Base-by-base conservation (phyloP, 1,140 invertebrate species). In the Popillia japonica region DNA sequence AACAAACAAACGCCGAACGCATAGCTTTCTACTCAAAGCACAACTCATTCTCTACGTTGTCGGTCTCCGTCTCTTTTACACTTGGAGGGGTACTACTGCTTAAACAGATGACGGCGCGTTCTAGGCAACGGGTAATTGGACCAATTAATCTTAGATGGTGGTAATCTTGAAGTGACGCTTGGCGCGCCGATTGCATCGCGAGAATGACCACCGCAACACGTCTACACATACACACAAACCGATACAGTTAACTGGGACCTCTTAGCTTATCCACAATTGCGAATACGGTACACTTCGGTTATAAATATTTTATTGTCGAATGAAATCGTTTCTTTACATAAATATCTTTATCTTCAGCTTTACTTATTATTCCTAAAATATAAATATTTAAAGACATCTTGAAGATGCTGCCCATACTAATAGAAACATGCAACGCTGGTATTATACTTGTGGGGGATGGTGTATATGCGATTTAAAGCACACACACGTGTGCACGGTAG, bases 161-260 rank as follows among this genome's bases (percentile, higher is more conserved):
- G 72, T 74, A 74, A 74, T 74, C 72, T 74, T n/a, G 9, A 74
- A 74, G 72, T 74, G 72, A 74, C 72, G 61, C 27, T 68, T 34
- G 61, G 22, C 61, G 72, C 72, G 72, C 72, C 41, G 34, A 42
- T 74, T 42, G 72, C 34, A 40, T 74, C 72, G 34, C 72, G 34
- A 41, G 34, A 74, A 74, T 74, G 72, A 74, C 72, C 72, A 42
- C 10, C 41, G 34, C 64, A 72, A 27, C 23, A 34, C 27, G 27
- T 34, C 1, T 34, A 27, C 64, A 20, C 48, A 55, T n/a, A 17
- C 48, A n/a, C 11, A 55, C 44, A 55, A 17, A 55, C 17, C 17
- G 48, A 17, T 55, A 14, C 14, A n/a, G 11, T 55, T 17, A 55
- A 34, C 27, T 34, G 2, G 4, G 4, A 34, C 27, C n/a, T 34